Conservation (phyloP, 2,113 vertebrate genomes). For the Zeus faber region DNA sequence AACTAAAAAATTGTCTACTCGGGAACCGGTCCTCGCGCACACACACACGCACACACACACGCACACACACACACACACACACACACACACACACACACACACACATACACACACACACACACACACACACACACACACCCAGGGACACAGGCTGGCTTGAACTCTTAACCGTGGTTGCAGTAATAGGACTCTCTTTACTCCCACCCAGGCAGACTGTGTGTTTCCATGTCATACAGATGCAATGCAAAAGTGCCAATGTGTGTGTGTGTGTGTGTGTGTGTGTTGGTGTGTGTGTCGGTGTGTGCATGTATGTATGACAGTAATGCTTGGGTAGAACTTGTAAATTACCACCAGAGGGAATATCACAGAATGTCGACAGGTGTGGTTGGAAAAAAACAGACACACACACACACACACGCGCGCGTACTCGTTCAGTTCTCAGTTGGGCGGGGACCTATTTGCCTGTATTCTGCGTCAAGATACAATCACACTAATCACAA, state of each 20-base stretch:
- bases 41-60: slow-evolving; percentile 20
- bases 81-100: slow-evolving; percentile 20
- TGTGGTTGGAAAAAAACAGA: slow-evolving; percentile 22
- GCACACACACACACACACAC: slow-evolving; percentile 20
- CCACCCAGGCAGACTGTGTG: neutral
- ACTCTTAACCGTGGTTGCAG: no score
- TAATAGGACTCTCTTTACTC: slow-evolving; percentile 4
- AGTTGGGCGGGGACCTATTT: neutral
- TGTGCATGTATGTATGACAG: neutral
- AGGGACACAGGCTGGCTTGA: slow-evolving; percentile 5
- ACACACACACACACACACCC: slow-evolving; percentile 8
- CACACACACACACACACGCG: neutral
- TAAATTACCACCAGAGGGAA: slow-evolving; percentile 43
- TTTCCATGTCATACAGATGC: neutral
- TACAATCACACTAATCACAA: no score
- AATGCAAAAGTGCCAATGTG: neutral
- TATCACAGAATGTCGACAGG: slow-evolving; percentile 40
- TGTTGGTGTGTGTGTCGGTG: neutral
- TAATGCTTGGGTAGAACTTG: slow-evolving; percentile 27
- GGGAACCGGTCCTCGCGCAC: no score
- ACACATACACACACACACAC: slow-evolving; percentile 20
- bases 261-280: no score
- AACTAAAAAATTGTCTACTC: no score
- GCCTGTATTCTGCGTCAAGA: slow-evolving; percentile 13
- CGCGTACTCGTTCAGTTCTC: neutral